These are phyloP conservation scores for Trissolcus japonicus DNA, from an alignment of 2,888 invertebrate genomes.

Conservation along the genomic window DNA sequence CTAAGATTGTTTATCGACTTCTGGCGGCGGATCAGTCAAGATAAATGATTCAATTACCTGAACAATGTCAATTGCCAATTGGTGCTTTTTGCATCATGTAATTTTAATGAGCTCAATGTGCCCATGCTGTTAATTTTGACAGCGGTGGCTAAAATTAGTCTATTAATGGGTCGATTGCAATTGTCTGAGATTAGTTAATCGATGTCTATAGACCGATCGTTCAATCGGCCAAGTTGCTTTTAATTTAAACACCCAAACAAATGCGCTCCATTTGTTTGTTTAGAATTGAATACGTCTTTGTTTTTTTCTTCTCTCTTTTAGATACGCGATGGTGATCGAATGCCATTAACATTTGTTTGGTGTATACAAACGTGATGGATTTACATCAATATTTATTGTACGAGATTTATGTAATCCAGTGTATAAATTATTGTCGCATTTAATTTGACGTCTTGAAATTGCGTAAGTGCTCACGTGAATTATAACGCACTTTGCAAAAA, in stretches of 20 bases:
- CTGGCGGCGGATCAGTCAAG: neutral
- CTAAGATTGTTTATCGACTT: no score
- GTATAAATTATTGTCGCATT: constrained; percentile 23
- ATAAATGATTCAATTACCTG: constrained; percentile 52
- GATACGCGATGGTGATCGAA: no score
- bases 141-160: constrained; percentile 18
- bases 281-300: neutral
- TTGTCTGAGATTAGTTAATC: constrained; percentile 10
- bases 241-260: neutral
- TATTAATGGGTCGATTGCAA: constrained; percentile 33
- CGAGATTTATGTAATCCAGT: constrained; percentile 25
- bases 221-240: neutral
- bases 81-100: constrained; percentile 27
- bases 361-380: constrained; percentile 10
- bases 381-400: constrained; percentile 23
- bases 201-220: no score
- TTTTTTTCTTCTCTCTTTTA: neutral
- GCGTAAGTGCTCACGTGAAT: constrained; percentile 31
- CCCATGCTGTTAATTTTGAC: constrained; percentile 30
- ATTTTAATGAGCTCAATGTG: constrained; percentile 3
- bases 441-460: constrained; percentile 33
- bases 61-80: constrained; percentile 57
- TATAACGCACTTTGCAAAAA: constrained; percentile 20
- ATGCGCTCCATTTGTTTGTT: neutral
- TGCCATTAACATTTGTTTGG: no score